A percentile compares a stretch with the other conserved stretches of the same genome.
Conservation (phyloP, 2,888 invertebrate species). For the Coremacera marginata region DNA sequence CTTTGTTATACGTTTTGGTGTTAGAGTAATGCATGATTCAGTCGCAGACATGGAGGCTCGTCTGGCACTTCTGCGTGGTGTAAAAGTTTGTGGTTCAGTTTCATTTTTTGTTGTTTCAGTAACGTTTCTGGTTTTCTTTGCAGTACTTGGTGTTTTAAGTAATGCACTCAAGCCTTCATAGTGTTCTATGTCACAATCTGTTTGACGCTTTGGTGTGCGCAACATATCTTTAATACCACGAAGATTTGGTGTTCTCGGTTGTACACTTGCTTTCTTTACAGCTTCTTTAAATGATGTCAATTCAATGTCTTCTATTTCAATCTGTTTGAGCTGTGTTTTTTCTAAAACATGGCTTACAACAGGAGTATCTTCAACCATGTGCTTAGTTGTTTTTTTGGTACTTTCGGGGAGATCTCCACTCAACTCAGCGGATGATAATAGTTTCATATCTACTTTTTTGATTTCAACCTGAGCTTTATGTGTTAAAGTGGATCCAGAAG, state of each 20-base stretch:
- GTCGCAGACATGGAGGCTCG: constrained; percentile 48
- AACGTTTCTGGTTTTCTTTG: neutral
- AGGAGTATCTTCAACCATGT: too few relatives aligned
- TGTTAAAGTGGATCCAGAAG: too few relatives aligned
- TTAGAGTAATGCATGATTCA: constrained; percentile 27
- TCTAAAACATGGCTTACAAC: too few relatives aligned
- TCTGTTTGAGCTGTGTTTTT: too few relatives aligned
- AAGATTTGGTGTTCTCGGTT: constrained; percentile 42
- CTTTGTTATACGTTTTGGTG: constrained; percentile 46
- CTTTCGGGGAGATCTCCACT: too few relatives aligned
- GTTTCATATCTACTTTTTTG: too few relatives aligned
- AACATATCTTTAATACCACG: constrained; percentile 45
- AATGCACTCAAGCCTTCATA: constrained; percentile 53
- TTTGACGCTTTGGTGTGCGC: constrained; percentile 48
- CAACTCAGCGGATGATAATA: too few relatives aligned
- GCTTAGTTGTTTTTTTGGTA: too few relatives aligned
- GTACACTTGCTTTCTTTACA: neutral
- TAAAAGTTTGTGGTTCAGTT: constrained; percentile 19
- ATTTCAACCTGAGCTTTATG: too few relatives aligned
- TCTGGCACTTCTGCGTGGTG: constrained; percentile 46
- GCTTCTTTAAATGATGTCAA: neutral
- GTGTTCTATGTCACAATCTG: constrained; percentile 40
- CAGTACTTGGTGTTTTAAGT: constrained; percentile 53
- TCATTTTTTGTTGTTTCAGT: neutral
- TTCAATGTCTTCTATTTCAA: too few relatives aligned